Percentiles rank a stretch among this genome's conserved stretches.
Evolutionary conservation across 2,888 invertebrate species (phyloP).

Genomic region (Nymphalis polychloros): DNA sequence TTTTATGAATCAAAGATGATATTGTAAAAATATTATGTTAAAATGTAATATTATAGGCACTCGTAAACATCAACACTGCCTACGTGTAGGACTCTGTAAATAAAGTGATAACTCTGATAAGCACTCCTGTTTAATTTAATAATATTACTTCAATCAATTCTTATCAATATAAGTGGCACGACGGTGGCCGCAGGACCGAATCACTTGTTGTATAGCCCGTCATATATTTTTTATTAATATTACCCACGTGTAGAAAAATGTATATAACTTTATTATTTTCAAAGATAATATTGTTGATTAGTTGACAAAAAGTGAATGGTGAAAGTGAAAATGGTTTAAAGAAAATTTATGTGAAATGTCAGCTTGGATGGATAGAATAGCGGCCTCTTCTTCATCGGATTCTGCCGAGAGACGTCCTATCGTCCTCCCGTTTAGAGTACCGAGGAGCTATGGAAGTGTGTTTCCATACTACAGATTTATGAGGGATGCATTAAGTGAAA

Average conservation of each 20-base stretch:
- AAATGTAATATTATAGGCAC: background rate
- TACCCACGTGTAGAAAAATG: conserved; percentile 29
- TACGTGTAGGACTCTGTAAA: conserved; percentile 56
- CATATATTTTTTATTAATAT: conserved; percentile 23
- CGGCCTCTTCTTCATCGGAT: conserved; percentile 55
- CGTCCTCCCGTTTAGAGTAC: conserved; percentile 65
- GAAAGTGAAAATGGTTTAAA: conserved; percentile 47
- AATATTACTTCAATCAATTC: conserved; percentile 62
- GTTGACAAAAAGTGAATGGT: conserved; percentile 43
- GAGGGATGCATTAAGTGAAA: conserved; percentile 70
- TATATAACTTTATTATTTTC: conserved; percentile 38
- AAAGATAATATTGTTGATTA: conserved; percentile 25
- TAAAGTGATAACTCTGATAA: conserved; percentile 74
- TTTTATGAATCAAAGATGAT: background rate
- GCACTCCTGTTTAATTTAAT: conserved; percentile 50
- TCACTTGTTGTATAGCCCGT: conserved; percentile 17
- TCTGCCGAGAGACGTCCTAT: conserved; percentile 64
- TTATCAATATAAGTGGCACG: conserved; percentile 63
- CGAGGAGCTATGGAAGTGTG: conserved; percentile 83
- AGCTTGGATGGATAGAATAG: conserved; percentile 54
- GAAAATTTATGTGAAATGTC: conserved; percentile 50
- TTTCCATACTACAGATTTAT: conserved; percentile 84
- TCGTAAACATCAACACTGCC: conserved; percentile 26
- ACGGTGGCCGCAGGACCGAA: conserved; percentile 35
- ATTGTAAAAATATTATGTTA: background rate